Percentiles rank a stretch among this genome's conserved stretches.
Conservation (phyloP, 1,140 invertebrate species). For the Ditylenchus dipsaci region DNA sequence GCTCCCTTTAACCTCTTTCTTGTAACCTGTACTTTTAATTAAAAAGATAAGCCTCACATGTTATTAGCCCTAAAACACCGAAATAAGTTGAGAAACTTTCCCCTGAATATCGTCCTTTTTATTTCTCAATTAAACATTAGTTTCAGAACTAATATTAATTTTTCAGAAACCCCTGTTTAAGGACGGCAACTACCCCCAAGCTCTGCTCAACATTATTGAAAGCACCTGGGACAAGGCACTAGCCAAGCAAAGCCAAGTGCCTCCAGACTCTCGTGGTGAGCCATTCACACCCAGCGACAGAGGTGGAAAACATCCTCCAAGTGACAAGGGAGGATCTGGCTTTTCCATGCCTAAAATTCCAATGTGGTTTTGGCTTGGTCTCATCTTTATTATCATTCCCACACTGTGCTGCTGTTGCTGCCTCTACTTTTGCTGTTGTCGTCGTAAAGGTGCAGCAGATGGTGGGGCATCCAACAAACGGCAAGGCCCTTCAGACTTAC, state of each 20-base stretch:
- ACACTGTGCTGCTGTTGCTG: slow-evolving; percentile 44
- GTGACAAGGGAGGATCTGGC: slow-evolving; percentile 18
- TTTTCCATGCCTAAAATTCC: slow-evolving; percentile 20
- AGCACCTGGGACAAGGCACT: slow-evolving; percentile 47
- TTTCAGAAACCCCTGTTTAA: slow-evolving; percentile 48
- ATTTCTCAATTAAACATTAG: slow-evolving; percentile 2
- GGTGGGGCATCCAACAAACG: background rate
- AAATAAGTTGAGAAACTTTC: no score
- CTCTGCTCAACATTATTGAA: slow-evolving; percentile 50
- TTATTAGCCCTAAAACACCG: no score
- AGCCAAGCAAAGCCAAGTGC: slow-evolving; percentile 39
- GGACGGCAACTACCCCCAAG: slow-evolving; percentile 40
- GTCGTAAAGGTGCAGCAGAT: slow-evolving; percentile 18
- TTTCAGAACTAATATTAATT: no score
- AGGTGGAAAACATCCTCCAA: background rate
- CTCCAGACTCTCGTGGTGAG: background rate
- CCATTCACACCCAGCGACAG: background rate
- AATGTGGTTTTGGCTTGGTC: slow-evolving; percentile 24
- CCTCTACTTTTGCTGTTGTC: slow-evolving; percentile 40
- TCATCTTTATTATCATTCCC: slow-evolving; percentile 40
- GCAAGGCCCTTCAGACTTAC: background rate
- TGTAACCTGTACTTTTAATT: no score
- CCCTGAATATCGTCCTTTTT: background rate
- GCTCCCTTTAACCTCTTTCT: no score
- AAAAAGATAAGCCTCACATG: no score